Percentiles rank a stretch among this genome's conserved stretches.
Evolutionary conservation across 2,113 vertebrate genomes (phyloP).

Genomic region (Cyprichromis sp.): DNA sequence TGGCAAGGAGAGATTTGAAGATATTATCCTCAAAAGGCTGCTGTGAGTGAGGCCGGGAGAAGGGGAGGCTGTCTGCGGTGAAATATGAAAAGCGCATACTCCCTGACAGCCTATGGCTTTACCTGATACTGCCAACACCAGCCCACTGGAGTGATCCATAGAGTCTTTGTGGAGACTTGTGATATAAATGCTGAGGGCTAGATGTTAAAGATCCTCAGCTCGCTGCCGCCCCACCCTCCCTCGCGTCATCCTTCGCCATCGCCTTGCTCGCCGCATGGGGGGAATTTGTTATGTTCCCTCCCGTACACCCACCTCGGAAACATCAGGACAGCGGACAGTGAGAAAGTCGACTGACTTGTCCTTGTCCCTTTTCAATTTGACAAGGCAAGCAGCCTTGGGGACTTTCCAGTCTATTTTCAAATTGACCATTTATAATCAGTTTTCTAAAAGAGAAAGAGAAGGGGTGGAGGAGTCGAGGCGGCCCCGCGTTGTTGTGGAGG

Average conservation of each 20-base stretch:
- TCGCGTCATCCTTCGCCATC: conserved; percentile 43
- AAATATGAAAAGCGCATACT: conserved; percentile 74
- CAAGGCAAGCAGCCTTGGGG: conserved; percentile 72
- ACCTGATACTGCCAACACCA: conserved; percentile 74
- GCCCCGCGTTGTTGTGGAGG: conserved; percentile 47
- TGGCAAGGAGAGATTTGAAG: conserved; percentile 72
- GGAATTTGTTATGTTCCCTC: conserved; percentile 69
- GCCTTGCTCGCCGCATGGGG: conserved; percentile 45
- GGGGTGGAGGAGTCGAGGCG: conserved; percentile 36
- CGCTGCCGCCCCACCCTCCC: conserved; percentile 37
- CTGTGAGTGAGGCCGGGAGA: conserved; percentile 72
- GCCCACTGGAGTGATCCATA: conserved; percentile 76
- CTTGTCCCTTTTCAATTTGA: conserved; percentile 76
- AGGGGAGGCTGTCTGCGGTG: conserved; percentile 69
- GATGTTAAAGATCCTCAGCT: conserved; percentile 72
- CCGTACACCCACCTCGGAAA: conserved; percentile 45
- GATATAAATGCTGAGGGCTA: conserved; percentile 77
- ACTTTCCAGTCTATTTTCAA: conserved; percentile 74
- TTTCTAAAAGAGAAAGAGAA: conserved; percentile 63
- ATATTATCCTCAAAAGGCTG: conserved; percentile 77
- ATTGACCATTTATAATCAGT: conserved; percentile 78
- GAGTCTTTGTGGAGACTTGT: conserved; percentile 72
- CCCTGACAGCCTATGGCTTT: conserved; percentile 77
- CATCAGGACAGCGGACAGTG: conserved; percentile 45
- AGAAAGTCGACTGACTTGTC: conserved; percentile 62